Base-by-base conservation (phyloP, 2,113 vertebrate species). In the Deroptyus accipitrinus region DNA sequence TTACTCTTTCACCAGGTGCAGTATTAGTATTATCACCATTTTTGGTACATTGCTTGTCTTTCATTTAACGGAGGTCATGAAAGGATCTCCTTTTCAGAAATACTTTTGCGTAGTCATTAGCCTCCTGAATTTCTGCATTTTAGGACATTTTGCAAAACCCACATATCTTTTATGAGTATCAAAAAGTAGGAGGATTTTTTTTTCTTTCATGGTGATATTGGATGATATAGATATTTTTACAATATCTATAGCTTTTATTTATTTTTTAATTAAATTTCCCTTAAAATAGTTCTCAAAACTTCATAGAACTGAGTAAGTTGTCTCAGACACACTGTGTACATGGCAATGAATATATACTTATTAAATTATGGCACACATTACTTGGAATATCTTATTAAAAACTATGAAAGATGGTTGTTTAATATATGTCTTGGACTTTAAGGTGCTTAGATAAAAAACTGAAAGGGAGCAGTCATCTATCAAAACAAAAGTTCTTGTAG, bases 141-240 rank as follows among this genome's bases (percentile, higher is more conserved):
- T 17, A 82, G 14, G 37, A 8, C 5, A 41, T 67, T 59, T 84
- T 63, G 14, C 3, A 83, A 83, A 85, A 15, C 0, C 3, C 1
- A 3, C 30, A 2, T 49, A n/a, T 62, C 73, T 79, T 79, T 61
- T 17, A 17, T 5, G 13, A 59, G 3, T 46, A 48, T 15, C 1
- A 2, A 17, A 86, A 35, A 76, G 7, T 3, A 3, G 4, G 42
- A 49, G 6, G 0, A 0, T n/a, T 89, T 22, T 1, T 1, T 33
- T 59, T 75, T 37, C 11, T 77, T 76, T 79, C 14, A 10, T 46
- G 4, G 13, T 49, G 14, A 64, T 67, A 64, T 23, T 49, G 24
- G 3, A 7, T 2, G 5, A 64, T 69, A 76, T 1, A 63, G 17
- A 19, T 68, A 37, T 28, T 78, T 78, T 64, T 61, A 3, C 44